A percentile compares a stretch with the other conserved stretches of the same genome.
Evolutionary conservation across 2,888 invertebrate species (phyloP).

Genomic region (Balanococcus diminutus): DNA sequence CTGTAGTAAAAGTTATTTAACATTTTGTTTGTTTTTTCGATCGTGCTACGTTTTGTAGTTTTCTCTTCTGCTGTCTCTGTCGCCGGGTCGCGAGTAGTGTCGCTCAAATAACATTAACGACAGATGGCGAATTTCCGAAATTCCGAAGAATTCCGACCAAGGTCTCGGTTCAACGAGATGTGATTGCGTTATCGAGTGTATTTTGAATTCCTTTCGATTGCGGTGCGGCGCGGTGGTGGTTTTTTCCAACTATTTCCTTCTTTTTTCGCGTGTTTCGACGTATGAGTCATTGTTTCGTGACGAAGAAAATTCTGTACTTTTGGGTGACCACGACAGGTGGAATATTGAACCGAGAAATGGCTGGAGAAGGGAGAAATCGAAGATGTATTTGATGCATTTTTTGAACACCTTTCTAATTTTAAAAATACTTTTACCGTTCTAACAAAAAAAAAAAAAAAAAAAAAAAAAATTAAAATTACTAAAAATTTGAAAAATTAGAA

Average conservation of each 20-base stretch:
- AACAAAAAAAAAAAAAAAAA: too few relatives aligned
- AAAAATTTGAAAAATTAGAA: too few relatives aligned
- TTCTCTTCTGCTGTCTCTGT: background rate
- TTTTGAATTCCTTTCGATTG: background rate
- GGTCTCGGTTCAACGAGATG: background rate
- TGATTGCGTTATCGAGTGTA: background rate
- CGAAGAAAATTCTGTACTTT: too few relatives aligned
- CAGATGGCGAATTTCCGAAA: background rate
- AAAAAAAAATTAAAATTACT: too few relatives aligned
- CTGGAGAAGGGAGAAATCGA: too few relatives aligned
- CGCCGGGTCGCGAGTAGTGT: background rate
- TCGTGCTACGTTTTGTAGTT: background rate
- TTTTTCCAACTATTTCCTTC: background rate
- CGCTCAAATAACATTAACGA: background rate
- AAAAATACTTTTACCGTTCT: too few relatives aligned
- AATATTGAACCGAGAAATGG: too few relatives aligned
- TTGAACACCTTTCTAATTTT: too few relatives aligned
- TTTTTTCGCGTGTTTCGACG: background rate
- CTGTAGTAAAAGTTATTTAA: background rate
- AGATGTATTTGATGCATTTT: too few relatives aligned
- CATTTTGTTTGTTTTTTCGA: constrained; percentile 13
- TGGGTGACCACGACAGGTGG: too few relatives aligned
- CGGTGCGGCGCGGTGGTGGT: too few relatives aligned
- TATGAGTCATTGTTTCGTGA: background rate
- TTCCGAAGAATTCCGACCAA: background rate